Evolutionary conservation across 1,140 invertebrate genomes (phyloP), one percentile per base, ranked within the genome.

Genomic region (Neelides sp.): DNA sequence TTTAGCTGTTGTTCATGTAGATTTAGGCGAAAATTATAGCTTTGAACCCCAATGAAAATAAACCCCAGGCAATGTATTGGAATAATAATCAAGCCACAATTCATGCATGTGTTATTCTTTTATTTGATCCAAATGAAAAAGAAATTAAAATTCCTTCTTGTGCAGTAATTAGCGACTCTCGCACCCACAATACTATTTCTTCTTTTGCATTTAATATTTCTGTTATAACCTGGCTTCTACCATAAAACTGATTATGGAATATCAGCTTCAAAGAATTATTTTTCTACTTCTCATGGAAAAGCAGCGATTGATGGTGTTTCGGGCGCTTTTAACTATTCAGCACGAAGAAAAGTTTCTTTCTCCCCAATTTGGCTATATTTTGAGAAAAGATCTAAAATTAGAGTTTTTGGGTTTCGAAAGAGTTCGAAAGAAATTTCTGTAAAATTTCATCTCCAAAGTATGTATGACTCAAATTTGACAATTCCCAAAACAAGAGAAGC

Each of bases 251-350:
- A 64, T 50, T 64, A 58, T 53, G 52, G 49, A 3, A 36, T 63
- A 0, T 17, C 22, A 20, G 58, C 55, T 13, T 56, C 61, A 40
- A 65, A 62, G 60, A 49, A 65, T 40, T 66, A 61, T 52, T 65
- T 57, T 55, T 61, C 62, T 7, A 64, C 64, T n/a, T 39, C 52
- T 7, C 64, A 67, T 54, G 62, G 65, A 0, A 64, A 66, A 57
- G 43, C 48, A 17, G 26, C 56, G 17, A 57, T 54, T 45, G 60
- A 65, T 60, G 64, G 58, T 13, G 51, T 66, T 19, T 57, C 58
- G n/a, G 64, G 51, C 10, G 20, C 45, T 27, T 8, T 47, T 3
- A 60, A 60, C 37, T 15, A 42, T 2, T 26, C 22, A 12, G 48
- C 54, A 26, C 19, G 44, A 32, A 12, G 3, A 7, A 26, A 22